Conservation (phyloP, 1,140 invertebrate species). For the Eriosoma lanigerum region DNA sequence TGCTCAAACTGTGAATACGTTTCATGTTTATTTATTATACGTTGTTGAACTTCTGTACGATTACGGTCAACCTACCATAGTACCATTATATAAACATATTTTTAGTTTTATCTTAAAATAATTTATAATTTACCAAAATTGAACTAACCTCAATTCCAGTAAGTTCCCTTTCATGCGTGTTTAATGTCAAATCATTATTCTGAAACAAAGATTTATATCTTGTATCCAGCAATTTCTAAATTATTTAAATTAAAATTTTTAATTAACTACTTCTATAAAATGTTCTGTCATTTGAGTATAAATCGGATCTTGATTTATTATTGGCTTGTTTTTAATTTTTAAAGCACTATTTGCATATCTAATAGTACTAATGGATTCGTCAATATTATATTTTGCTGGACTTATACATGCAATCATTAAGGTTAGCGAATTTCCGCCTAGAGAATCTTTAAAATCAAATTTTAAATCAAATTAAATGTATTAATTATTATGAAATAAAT, state of each 20-base stretch:
- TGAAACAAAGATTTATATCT: neutral
- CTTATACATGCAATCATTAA: constrained; percentile 98
- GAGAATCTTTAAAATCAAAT: constrained; percentile 53
- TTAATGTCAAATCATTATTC: constrained; percentile 40
- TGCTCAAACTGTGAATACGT: constrained; percentile 73
- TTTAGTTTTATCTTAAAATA: neutral
- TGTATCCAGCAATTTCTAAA: too few relatives aligned
- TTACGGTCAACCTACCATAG: constrained; percentile 63
- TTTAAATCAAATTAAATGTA: too few relatives aligned
- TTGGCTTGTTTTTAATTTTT: constrained; percentile 96
- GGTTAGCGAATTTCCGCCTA: constrained; percentile 98
- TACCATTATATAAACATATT: neutral
- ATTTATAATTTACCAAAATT: neutral
- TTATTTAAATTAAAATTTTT: neutral
- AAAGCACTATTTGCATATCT: constrained; percentile 93
- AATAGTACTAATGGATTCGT: constrained; percentile 96
- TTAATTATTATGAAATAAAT: too few relatives aligned
- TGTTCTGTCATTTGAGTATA: constrained; percentile 94
- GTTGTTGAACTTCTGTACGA: constrained; percentile 65
- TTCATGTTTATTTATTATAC: constrained; percentile 83
- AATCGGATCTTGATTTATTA: constrained; percentile 98
- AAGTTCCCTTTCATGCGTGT: constrained; percentile 30
- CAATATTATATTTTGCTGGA: constrained; percentile 96
- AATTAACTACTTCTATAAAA: constrained; percentile 82
- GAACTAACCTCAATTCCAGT: constrained; percentile 26